Conservation (phyloP, 1,140 invertebrate genomes). For the Hylaeus volcanicus region DNA sequence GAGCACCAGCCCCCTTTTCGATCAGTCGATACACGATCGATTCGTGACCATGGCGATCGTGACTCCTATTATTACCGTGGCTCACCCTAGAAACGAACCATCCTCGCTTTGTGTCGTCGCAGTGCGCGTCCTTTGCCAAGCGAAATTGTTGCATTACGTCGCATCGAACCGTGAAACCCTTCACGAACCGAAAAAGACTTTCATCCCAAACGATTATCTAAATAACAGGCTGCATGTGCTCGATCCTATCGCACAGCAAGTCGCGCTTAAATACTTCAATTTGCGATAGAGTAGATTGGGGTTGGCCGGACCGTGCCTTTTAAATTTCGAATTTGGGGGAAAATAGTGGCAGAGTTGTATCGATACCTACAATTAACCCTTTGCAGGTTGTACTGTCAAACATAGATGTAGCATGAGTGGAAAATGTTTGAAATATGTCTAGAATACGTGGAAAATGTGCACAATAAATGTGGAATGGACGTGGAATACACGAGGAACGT, state of each 20-base stretch:
- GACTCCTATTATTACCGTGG: conserved; percentile 56
- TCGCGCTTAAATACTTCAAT: conserved; percentile 6
- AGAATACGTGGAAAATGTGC: too few relatives aligned
- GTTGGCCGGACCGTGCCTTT: too few relatives aligned
- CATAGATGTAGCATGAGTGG: too few relatives aligned
- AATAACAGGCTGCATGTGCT: conserved; percentile 28
- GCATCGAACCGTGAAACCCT: conserved; percentile 47
- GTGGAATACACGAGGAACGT: too few relatives aligned
- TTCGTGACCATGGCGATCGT: conserved; percentile 51
- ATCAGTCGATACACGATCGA: conserved; percentile 45
- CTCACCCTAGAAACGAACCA: conserved; percentile 44
- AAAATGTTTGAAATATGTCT: too few relatives aligned
- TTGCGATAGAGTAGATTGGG: neutral
- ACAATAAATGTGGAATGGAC: too few relatives aligned
- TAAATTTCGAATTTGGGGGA: too few relatives aligned
- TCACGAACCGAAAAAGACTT: neutral
- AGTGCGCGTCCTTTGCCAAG: neutral
- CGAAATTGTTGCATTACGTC: conserved; percentile 27
- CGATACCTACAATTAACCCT: too few relatives aligned
- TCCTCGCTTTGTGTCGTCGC: conserved; percentile 25
- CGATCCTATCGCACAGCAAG: conserved; percentile 4
- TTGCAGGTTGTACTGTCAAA: too few relatives aligned
- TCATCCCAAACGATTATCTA: conserved; percentile 2
- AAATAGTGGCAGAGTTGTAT: too few relatives aligned
- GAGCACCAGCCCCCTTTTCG: conserved; percentile 13